These are phyloP conservation scores for Prenolepis imparis DNA, from an alignment of 2,888 invertebrate species.

Conservation along the genomic window DNA sequence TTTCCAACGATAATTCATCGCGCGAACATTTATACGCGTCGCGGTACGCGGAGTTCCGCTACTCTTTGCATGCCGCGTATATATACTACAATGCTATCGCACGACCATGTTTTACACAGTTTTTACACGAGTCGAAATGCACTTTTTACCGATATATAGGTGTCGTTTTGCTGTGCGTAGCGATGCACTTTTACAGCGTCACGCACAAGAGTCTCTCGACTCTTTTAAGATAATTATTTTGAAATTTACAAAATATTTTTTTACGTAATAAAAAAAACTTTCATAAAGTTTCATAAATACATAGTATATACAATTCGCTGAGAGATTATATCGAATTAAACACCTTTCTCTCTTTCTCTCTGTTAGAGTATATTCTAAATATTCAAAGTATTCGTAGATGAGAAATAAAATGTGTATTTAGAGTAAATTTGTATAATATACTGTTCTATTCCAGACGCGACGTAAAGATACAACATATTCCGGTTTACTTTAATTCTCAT, in stretches of 20 bases:
- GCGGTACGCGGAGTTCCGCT: slow-evolving; percentile 41
- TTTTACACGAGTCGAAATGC: slow-evolving; percentile 60
- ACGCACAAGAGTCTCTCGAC: not conserved
- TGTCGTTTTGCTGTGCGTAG: not conserved
- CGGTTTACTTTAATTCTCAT: not conserved
- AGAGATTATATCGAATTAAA: not conserved
- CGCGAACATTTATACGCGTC: slow-evolving; percentile 70
- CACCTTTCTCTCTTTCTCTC: not conserved
- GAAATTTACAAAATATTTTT: not conserved
- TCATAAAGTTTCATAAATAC: not conserved
- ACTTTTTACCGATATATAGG: not conserved
- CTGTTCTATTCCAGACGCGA: not conserved
- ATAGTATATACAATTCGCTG: not conserved
- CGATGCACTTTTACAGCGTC: not conserved
- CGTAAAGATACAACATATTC: not conserved
- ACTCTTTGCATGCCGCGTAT: slow-evolving; percentile 21
- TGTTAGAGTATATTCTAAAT: not conserved
- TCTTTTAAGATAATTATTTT: not conserved
- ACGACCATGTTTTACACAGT: slow-evolving; percentile 68
- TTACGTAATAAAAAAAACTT: not conserved
- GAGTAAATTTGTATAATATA: not conserved
- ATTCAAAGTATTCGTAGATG: not conserved
- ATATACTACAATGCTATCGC: slow-evolving; percentile 34
- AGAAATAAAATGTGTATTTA: not conserved
- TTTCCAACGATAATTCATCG: slow-evolving; percentile 75